Conservation (phyloP, 2,888 invertebrate genomes). For the Cryptocephalus primarius region DNA sequence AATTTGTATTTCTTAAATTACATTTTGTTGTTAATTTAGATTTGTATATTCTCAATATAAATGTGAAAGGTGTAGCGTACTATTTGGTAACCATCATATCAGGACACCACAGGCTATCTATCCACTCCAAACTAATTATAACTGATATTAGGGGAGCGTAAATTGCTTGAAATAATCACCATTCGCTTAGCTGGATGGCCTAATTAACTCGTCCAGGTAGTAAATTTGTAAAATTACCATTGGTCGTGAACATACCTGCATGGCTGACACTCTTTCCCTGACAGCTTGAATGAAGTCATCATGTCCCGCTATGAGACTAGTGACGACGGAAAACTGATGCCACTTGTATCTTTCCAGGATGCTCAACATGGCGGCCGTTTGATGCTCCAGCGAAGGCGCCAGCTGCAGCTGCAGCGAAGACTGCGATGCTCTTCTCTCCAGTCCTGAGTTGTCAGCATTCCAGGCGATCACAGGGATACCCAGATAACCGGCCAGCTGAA, state of each 20-base stretch:
- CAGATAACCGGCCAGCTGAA: slow-evolving; percentile 85
- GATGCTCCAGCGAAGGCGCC: slow-evolving; percentile 94
- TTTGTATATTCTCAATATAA: no score
- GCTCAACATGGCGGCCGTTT: slow-evolving; percentile 91
- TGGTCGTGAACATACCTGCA: slow-evolving; percentile 46
- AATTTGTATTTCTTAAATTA: no score
- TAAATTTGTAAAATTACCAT: no score
- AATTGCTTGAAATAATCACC: no score
- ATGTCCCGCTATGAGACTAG: slow-evolving; percentile 87
- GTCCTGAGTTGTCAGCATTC: slow-evolving; percentile 95
- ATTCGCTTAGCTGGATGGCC: no score
- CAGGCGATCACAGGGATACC: slow-evolving; percentile 92
- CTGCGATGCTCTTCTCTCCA: slow-evolving; percentile 62
- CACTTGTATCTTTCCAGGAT: slow-evolving; percentile 92
- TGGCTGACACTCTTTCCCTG: slow-evolving; percentile 72
- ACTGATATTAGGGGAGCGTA: no score
- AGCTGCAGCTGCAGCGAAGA: slow-evolving; percentile 85
- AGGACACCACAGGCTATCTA: no score
- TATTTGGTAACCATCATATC: no score
- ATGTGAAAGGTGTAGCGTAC: no score
- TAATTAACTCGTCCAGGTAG: no score
- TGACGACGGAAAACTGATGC: slow-evolving; percentile 92
- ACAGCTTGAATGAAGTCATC: slow-evolving; percentile 93
- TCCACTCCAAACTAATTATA: no score
- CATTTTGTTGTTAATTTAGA: no score